A percentile compares a stretch with the other conserved stretches of the same genome.
These are phyloP conservation scores for Drosophila sp. DNA, from an alignment of 1,140 invertebrate species.

Conservation along the genomic window DNA sequence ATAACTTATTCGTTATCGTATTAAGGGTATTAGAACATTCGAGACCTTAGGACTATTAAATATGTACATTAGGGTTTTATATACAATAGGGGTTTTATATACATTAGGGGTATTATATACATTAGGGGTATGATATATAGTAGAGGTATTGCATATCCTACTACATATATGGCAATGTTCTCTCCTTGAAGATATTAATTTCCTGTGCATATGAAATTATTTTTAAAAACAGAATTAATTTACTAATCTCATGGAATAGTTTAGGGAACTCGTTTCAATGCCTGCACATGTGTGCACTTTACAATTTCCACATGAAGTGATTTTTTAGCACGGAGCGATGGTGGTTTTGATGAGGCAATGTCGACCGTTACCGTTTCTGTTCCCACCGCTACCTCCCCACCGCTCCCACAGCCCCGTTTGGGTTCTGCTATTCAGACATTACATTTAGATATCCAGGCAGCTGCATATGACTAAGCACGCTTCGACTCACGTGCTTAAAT, in stretches of 20 bases:
- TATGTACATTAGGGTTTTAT: too few relatives aligned
- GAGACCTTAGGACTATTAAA: too few relatives aligned
- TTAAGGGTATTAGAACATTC: too few relatives aligned
- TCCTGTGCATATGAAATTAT: neutral
- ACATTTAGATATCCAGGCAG: conserved; percentile 31
- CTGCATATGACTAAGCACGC: conserved; percentile 64
- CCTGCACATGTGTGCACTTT: conserved; percentile 29
- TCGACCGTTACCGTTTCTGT: conserved; percentile 4
- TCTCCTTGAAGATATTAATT: neutral
- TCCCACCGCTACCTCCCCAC: neutral
- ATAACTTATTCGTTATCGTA: too few relatives aligned
- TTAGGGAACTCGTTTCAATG: neutral
- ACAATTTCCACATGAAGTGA: conserved; percentile 33
- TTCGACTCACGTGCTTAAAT: conserved; percentile 68
- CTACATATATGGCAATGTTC: too few relatives aligned
- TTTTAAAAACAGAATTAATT: conserved; percentile 9
- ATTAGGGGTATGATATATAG: too few relatives aligned
- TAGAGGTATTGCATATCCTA: too few relatives aligned
- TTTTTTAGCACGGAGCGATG: conserved; percentile 25
- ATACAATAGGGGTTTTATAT: too few relatives aligned
- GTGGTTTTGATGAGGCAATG: conserved; percentile 28
- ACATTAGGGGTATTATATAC: too few relatives aligned
- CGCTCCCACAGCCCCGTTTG: neutral
- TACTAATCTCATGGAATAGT: neutral
- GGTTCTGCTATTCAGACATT: conserved; percentile 21